These are phyloP conservation scores for Peromyscus nudipes DNA, from an alignment of 2,797 vertebrate species.

Conservation along the genomic window DNA sequence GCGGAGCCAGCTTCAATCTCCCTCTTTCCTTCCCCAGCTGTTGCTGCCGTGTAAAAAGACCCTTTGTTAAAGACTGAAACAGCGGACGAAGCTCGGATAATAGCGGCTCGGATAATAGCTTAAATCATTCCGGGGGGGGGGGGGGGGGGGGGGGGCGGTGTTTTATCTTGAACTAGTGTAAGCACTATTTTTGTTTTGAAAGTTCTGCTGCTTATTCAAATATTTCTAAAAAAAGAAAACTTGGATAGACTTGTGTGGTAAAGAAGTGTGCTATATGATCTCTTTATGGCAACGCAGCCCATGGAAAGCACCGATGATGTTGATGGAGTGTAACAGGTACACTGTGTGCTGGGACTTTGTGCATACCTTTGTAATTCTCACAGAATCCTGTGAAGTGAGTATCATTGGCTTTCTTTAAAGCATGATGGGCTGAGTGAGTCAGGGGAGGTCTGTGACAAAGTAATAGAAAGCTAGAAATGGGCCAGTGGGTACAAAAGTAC, in stretches of 20 bases:
- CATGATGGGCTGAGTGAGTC: neutral
- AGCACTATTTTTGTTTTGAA: conserved; percentile 26
- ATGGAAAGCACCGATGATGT: neutral
- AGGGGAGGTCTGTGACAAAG: neutral
- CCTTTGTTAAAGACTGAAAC: conserved; percentile 70
- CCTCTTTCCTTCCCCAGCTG: conserved; percentile 36
- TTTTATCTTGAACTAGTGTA: conserved; percentile 55
- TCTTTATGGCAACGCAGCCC: neutral
- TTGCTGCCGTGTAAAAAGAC: conserved; percentile 68
- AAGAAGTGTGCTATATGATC: neutral
- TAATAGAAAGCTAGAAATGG: neutral
- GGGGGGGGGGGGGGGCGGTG: too few species aligned
- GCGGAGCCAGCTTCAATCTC: conserved; percentile 74
- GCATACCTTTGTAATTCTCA: neutral
- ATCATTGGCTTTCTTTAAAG: neutral
- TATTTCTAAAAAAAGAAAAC: neutral
- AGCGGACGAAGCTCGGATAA: conserved; percentile 67
- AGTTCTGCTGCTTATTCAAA: conserved; percentile 24
- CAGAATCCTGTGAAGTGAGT: neutral
- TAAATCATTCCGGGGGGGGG: neutral
- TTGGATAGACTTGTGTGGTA: neutral
- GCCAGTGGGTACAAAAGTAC: neutral
- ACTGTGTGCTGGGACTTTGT: neutral
- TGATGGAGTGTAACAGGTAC: neutral
- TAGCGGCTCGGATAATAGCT: conserved; percentile 58